Evolutionary conservation across 37 sponge, comb jelly and placozoan species (phyloP).

Genomic region (Bolinopsis microptera): DNA sequence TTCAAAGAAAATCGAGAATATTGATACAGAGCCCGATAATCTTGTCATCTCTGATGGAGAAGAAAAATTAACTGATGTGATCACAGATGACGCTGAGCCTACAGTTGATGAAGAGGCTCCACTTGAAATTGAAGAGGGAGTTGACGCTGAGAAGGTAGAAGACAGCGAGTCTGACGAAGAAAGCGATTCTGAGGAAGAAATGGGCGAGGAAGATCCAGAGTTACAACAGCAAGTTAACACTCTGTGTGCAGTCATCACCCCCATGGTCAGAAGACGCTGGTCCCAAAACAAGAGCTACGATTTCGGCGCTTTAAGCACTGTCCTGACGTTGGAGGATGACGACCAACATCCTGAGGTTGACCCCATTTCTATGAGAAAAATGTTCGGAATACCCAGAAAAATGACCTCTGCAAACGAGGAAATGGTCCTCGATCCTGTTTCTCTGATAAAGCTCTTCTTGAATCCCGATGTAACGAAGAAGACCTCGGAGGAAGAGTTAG

Average conservation of each 20-base stretch:
- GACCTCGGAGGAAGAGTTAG: neutral
- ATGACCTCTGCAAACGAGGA: neutral
- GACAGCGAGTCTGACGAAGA: neutral
- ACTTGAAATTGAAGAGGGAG: neutral
- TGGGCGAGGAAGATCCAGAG: neutral
- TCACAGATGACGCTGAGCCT: neutral
- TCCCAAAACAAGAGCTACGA: conserved; percentile 22
- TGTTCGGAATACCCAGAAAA: neutral
- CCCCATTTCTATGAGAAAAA: neutral
- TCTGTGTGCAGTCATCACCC: conserved; percentile 21
- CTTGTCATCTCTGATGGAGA: too few species aligned
- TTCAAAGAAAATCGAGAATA: too few species aligned
- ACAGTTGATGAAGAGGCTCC: neutral
- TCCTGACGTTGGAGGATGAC: neutral
- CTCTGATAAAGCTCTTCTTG: conserved; percentile 32
- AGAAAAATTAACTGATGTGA: neutral
- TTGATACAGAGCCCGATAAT: too few species aligned
- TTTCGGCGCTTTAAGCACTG: conserved; percentile 1
- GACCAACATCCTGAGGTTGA: conserved; percentile 2
- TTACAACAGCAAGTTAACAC: neutral
- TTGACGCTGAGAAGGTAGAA: neutral
- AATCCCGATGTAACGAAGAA: neutral
- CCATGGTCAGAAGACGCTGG: conserved; percentile 45
- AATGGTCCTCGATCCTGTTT: neutral
- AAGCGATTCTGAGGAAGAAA: neutral